A percentile compares a stretch with the other conserved stretches of the same genome.
Conservation (phyloP, 2,888 invertebrate genomes). For the Trichogramma dendrolimi region DNA sequence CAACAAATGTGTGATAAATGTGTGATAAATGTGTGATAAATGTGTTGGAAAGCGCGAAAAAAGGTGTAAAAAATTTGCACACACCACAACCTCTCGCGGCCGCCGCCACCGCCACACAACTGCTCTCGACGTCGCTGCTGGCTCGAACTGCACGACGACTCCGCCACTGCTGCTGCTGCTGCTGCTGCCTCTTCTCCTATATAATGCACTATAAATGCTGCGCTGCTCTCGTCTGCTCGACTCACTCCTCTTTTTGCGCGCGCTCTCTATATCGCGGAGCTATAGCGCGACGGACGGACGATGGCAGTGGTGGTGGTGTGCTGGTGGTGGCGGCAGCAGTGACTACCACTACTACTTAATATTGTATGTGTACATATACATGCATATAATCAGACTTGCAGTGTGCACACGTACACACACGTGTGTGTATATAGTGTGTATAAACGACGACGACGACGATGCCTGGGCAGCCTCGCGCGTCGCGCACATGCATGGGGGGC, state of each 20-base stretch:
- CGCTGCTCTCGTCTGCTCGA: neutral
- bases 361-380: too few relatives aligned
- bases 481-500: neutral
- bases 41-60: too few relatives aligned
- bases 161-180: neutral
- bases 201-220: too few relatives aligned
- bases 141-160: conserved; percentile 17
- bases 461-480: too few relatives aligned
- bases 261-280: neutral
- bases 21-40: too few relatives aligned
- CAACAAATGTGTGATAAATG: too few relatives aligned
- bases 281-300: neutral
- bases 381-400: too few relatives aligned
- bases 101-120: conserved; percentile 14
- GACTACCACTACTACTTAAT: neutral
- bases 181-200: neutral
- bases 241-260: neutral
- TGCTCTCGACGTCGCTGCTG: conserved; percentile 25
- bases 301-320: neutral
- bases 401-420: too few relatives aligned
- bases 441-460: too few relatives aligned
- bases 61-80: too few relatives aligned
- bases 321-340: conserved; percentile 4
- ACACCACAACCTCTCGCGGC: conserved; percentile 18
- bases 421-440: too few relatives aligned